Evolutionary conservation across 2,797 vertebrate genomes (phyloP).

Genomic region (Thaleichthys pacificus): DNA sequence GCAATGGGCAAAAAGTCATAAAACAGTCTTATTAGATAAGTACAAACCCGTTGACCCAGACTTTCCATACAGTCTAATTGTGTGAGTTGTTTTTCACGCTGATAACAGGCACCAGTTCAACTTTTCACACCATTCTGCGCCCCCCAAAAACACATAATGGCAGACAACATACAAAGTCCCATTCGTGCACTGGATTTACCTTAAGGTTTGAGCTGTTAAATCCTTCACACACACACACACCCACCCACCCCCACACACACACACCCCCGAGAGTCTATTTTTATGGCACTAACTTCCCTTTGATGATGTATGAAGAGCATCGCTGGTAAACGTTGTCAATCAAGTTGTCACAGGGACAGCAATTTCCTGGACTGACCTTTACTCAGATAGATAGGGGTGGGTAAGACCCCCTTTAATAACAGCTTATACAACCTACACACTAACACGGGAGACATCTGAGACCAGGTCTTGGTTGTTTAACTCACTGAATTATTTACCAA

Average conservation of each 20-base stretch:
- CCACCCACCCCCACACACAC: no score
- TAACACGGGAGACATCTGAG: not conserved
- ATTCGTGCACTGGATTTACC: no score
- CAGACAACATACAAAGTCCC: no score
- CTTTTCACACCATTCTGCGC: no score
- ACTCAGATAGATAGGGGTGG: constrained; percentile 31
- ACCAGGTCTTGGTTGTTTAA: no score
- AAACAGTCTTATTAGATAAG: not conserved
- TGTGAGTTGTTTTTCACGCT: no score
- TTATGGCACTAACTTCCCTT: constrained; percentile 11
- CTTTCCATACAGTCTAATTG: not conserved
- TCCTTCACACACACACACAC: no score
- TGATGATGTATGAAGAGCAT: constrained; percentile 31
- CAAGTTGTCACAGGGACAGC: constrained; percentile 12
- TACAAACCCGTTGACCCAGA: not conserved
- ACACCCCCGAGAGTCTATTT: not conserved
- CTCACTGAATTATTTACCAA: no score
- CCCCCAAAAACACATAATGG: no score
- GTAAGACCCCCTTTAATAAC: not conserved
- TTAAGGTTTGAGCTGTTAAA: no score
- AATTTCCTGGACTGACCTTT: constrained; percentile 11
- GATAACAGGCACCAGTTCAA: no score
- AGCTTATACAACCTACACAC: not conserved
- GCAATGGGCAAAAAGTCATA: not conserved
- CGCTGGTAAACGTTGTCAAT: not conserved